Percentiles rank a stretch among this genome's conserved stretches.
phyloP scores from a whole-genome alignment of 1,140 invertebrate genomes.

The Apocrypta bakeri region DNA sequence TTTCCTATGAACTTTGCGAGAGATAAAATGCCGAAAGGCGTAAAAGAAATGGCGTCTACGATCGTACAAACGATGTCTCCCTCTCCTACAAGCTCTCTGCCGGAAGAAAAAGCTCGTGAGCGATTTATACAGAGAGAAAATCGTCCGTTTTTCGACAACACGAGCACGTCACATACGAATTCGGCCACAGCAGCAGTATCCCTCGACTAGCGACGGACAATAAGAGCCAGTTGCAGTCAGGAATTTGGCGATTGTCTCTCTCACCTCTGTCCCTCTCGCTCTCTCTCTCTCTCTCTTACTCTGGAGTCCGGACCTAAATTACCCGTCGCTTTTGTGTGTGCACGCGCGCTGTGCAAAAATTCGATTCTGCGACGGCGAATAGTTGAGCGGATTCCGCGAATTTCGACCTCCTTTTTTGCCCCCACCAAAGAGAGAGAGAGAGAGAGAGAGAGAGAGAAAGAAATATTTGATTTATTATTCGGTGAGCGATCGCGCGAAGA shows the following conservation, averaged over 20 bases:
- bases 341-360: background rate
- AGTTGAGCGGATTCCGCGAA: background rate
- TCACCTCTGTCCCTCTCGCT: too few relatives aligned
- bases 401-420: background rate
- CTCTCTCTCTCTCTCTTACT: background rate
- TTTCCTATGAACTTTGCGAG: too few relatives aligned
- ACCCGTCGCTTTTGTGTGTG: slow-evolving; percentile 30
- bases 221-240: slow-evolving; percentile 12
- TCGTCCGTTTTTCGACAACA: background rate
- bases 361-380: slow-evolving; percentile 20
- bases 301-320: slow-evolving; percentile 25
- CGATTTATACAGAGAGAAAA: background rate
- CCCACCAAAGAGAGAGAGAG: too few relatives aligned
- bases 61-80: too few relatives aligned
- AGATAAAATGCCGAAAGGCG: too few relatives aligned
- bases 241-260: slow-evolving; percentile 8
- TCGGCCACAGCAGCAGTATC: background rate
- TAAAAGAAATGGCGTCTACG: too few relatives aligned
- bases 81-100: accelerated
- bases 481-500: too few relatives aligned
- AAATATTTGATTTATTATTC: slow-evolving; percentile 16
- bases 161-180: background rate
- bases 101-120: background rate
- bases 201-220: background rate
- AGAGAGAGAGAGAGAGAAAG: too few relatives aligned